Percentiles rank a stretch among this genome's conserved stretches.
Conservation (phyloP, 2,113 vertebrate genomes). For the Erythrolamprus reginae region DNA sequence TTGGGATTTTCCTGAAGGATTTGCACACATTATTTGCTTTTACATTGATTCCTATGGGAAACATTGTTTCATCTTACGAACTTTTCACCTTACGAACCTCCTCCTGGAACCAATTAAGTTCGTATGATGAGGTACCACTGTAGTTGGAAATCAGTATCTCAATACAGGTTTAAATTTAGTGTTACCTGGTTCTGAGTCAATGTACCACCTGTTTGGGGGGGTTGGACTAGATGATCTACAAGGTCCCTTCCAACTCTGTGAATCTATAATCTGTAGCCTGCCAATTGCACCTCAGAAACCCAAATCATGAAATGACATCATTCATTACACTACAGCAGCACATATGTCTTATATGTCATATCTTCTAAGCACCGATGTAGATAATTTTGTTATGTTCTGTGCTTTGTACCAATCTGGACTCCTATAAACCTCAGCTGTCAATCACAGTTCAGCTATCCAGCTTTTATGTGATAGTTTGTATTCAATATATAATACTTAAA, state of each 20-base stretch:
- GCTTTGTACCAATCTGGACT: background rate
- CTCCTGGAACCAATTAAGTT: too few relatives aligned
- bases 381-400: background rate
- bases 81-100: too few relatives aligned
- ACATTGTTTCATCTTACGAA: too few relatives aligned
- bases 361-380: background rate
- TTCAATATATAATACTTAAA: background rate
- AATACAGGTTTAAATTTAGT: background rate
- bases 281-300: background rate
- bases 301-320: background rate
- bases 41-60: too few relatives aligned
- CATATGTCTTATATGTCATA: background rate
- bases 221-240: too few relatives aligned
- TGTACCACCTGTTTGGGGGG: background rate
- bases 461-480: background rate
- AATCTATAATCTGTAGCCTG: background rate
- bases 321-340: background rate
- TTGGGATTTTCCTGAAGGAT: too few relatives aligned
- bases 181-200: background rate
- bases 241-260: too few relatives aligned
- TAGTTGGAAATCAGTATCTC: background rate
- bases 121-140: too few relatives aligned
- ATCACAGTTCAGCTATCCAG: slow-evolving; percentile 5
- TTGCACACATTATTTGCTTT: too few relatives aligned
- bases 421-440: background rate